These are phyloP conservation scores for Listronotus bonariensis DNA, from an alignment of 1,140 invertebrate species.

Conservation along the genomic window DNA sequence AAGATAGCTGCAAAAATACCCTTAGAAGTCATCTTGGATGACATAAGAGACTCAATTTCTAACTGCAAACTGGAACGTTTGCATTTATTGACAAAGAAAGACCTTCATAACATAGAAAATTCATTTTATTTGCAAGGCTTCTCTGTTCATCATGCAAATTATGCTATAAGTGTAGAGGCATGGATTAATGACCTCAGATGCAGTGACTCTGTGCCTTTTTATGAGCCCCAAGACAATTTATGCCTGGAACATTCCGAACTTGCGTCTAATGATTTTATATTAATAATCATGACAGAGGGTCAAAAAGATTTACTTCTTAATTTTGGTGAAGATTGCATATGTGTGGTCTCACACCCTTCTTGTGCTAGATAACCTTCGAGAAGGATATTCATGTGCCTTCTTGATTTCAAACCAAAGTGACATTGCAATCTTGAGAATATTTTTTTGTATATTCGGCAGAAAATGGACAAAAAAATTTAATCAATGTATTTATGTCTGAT, in stretches of 20 bases:
- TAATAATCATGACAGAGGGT: conserved; percentile 32
- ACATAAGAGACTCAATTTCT: conserved; percentile 6
- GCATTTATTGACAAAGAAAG: conserved; percentile 13
- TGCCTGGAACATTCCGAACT: conserved; percentile 19
- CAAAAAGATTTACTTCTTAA: conserved; percentile 7
- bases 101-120: conserved; percentile 9
- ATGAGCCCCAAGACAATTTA: conserved; percentile 23
- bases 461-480: conserved; percentile 8
- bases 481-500: too few relatives aligned
- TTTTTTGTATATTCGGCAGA: conserved; percentile 28
- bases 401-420: conserved; percentile 9
- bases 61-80: conserved; percentile 1
- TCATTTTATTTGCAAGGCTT: not conserved
- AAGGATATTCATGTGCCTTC: conserved; percentile 27
- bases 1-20: conserved; percentile 14
- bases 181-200: conserved; percentile 20
- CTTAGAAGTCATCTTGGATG: conserved; percentile 11
- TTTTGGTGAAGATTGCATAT: conserved; percentile 27
- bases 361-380: conserved; percentile 25
- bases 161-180: conserved; percentile 10
- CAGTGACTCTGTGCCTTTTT: conserved; percentile 27
- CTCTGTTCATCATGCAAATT: conserved; percentile 20
- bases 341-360: conserved; percentile 27
- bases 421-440: conserved; percentile 17
- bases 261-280: conserved; percentile 33